Evolutionary conservation across 2,888 invertebrate species (phyloP).

Genomic region (Agonum fuliginosum): DNA sequence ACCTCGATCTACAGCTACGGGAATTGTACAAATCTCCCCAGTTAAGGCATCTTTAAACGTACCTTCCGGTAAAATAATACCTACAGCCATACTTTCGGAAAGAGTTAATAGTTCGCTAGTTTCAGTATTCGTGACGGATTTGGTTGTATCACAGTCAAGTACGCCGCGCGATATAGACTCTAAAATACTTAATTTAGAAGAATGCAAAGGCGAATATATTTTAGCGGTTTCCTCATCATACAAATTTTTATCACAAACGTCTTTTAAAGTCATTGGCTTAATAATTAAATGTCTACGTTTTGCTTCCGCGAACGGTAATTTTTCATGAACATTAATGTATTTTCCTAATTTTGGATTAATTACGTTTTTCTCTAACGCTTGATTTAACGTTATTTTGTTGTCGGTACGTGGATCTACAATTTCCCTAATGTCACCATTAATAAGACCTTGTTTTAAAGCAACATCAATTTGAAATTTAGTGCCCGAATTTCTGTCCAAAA

Average conservation of each 20-base stretch:
- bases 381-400: conserved; percentile 85
- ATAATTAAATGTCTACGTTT: conserved; percentile 85
- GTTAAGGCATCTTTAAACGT: conserved; percentile 85
- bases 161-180: conserved; percentile 92
- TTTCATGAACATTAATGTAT: conserved; percentile 83
- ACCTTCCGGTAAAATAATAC: conserved; percentile 85
- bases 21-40: conserved; percentile 83
- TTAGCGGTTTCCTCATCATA: conserved; percentile 84
- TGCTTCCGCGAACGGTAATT: conserved; percentile 88
- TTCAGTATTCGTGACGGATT: conserved; percentile 88
- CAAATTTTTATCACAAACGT: conserved; percentile 86
- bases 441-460: conserved; percentile 85
- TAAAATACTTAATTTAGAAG: conserved; percentile 83
- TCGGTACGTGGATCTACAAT: conserved; percentile 89
- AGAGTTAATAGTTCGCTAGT: conserved; percentile 88
- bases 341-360: conserved; percentile 89
- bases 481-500: conserved; percentile 91
- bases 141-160: conserved; percentile 87
- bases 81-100: conserved; percentile 87
- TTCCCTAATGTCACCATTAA: conserved; percentile 87
- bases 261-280: conserved; percentile 95
- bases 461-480: conserved; percentile 87
- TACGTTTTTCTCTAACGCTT: conserved; percentile 86
- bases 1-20: conserved; percentile 93
- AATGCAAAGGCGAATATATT: conserved; percentile 88